Percentiles rank a stretch among this genome's conserved stretches.
Evolutionary conservation across 2,888 invertebrate genomes (phyloP).

Genomic region (Tortrix viridana): DNA sequence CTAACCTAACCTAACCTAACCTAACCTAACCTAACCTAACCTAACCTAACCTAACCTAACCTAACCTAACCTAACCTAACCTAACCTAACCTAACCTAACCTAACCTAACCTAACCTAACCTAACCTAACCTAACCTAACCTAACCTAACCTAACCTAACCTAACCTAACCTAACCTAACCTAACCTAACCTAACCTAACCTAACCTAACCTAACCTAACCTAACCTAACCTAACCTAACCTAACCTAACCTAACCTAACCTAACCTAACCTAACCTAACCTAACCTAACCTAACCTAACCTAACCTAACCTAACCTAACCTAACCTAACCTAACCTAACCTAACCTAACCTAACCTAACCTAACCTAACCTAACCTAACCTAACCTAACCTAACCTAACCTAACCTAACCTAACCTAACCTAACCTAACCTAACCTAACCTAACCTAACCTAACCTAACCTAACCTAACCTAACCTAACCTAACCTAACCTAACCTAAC

Average conservation of each 20-base stretch:
- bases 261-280: constrained; percentile 45
- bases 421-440: too few relatives aligned
- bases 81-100: constrained; percentile 14
- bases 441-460: too few relatives aligned
- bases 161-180: constrained; percentile 33
- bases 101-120: constrained; percentile 16
- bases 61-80: constrained; percentile 13
- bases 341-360: constrained; percentile 32
- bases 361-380: too few relatives aligned
- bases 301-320: constrained; percentile 43
- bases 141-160: constrained; percentile 26
- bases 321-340: constrained; percentile 39
- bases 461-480: too few relatives aligned
- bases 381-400: too few relatives aligned
- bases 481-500: too few relatives aligned
- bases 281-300: constrained; percentile 44
- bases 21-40: constrained; percentile 13
- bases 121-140: constrained; percentile 32
- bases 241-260: constrained; percentile 40
- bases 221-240: constrained; percentile 30
- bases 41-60: constrained; percentile 13
- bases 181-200: constrained; percentile 34
- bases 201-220: constrained; percentile 25
- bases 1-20: constrained; percentile 13
- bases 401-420: too few relatives aligned